A percentile compares a stretch with the other conserved stretches of the same genome.
phyloP scores from a whole-genome alignment of 2,888 invertebrate species.

The Deilephila porcellus region DNA sequence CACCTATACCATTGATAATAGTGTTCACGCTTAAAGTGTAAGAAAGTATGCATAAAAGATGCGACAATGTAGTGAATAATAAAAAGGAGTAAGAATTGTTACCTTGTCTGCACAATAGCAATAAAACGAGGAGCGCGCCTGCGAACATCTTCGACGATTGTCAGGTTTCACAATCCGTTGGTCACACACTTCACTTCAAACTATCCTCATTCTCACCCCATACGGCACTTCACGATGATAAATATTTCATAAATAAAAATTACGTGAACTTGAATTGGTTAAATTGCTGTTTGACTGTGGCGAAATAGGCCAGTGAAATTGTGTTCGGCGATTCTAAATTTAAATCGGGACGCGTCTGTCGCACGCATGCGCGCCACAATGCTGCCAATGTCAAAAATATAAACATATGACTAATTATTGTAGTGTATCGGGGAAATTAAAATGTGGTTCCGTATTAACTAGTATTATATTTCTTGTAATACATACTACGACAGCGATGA shows the following conservation, averaged over 20 bases:
- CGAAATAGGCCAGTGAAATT: slow-evolving; percentile 76
- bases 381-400: slow-evolving; percentile 57
- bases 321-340: slow-evolving; percentile 75
- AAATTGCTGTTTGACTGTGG: slow-evolving; percentile 65
- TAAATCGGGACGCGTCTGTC: slow-evolving; percentile 70
- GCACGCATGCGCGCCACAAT: slow-evolving; percentile 72
- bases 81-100: slow-evolving; percentile 37
- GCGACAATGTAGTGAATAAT: slow-evolving; percentile 36
- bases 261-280: slow-evolving; percentile 53
- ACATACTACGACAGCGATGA: too few relatives aligned
- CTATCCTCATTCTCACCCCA: slow-evolving; percentile 38
- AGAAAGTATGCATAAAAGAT: background rate
- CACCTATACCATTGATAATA: background rate
- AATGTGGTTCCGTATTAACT: background rate
- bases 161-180: slow-evolving; percentile 18
- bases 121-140: slow-evolving; percentile 52
- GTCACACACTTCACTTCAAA: slow-evolving; percentile 23
- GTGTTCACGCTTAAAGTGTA: background rate
- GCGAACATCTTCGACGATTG: slow-evolving; percentile 53
- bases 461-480: background rate
- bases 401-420: background rate
- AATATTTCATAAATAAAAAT: slow-evolving; percentile 46
- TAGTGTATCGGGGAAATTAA: background rate
- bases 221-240: slow-evolving; percentile 39
- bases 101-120: slow-evolving; percentile 69